Percentiles rank a stretch among this genome's conserved stretches.
Conservation (phyloP, 2,797 vertebrate genomes). For the Spinibarbus caldwelli region DNA sequence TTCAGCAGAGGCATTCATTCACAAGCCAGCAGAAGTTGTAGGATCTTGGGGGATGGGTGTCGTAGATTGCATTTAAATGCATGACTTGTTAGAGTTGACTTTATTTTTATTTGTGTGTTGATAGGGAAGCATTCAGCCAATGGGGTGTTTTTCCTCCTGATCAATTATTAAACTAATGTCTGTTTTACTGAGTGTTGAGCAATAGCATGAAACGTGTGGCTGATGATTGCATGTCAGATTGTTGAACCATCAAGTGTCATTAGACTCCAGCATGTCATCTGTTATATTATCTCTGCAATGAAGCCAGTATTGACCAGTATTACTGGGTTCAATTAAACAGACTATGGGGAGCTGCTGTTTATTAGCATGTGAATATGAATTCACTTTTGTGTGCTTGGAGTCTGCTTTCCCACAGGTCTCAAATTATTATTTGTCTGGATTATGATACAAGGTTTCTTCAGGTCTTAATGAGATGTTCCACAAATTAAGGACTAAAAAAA, state of each 20-base stretch:
- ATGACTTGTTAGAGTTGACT: background rate
- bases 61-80: background rate
- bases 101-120: background rate
- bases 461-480: background rate
- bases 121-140: background rate
- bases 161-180: background rate
- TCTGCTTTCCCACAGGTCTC: background rate
- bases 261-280: background rate
- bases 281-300: background rate
- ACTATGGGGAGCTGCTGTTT: background rate
- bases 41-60: conserved; percentile 11
- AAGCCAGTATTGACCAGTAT: background rate
- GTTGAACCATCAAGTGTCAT: background rate
- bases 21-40: conserved; percentile 1
- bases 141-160: no score
- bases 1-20: background rate
- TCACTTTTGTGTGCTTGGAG: background rate
- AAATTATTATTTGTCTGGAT: background rate
- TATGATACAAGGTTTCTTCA: background rate
- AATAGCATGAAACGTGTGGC: conserved; percentile 10
- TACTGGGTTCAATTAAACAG: background rate
- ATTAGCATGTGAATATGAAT: background rate
- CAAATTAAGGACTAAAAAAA: background rate
- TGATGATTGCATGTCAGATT: background rate
- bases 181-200: background rate